A percentile compares a stretch with the other conserved stretches of the same genome.
Conservation (phyloP, 2,888 invertebrate genomes). For the Ophion slaviceki region DNA sequence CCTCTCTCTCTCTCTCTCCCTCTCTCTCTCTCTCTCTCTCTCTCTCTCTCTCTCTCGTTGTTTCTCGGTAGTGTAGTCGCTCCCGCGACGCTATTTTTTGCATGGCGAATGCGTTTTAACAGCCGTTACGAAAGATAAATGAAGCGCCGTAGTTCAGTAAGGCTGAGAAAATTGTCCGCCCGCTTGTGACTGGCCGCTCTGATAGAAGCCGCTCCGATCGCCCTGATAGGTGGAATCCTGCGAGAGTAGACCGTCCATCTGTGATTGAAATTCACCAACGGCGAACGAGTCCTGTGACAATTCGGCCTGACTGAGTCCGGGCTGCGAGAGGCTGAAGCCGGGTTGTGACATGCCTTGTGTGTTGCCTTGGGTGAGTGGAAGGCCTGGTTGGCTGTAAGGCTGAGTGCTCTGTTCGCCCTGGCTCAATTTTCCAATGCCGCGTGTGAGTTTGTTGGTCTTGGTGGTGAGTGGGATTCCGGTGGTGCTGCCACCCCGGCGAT, state of each 20-base stretch:
- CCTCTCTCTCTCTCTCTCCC: slow-evolving; percentile 41
- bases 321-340: slow-evolving; percentile 88
- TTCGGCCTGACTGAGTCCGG: slow-evolving; percentile 88
- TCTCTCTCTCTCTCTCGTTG: slow-evolving; percentile 43
- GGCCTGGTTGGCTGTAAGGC: slow-evolving; percentile 86
- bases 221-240: slow-evolving; percentile 95
- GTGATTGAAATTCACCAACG: slow-evolving; percentile 94
- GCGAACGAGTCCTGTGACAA: slow-evolving; percentile 92
- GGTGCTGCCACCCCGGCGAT: slow-evolving; percentile 76
- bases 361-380: slow-evolving; percentile 83
- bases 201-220: slow-evolving; percentile 86
- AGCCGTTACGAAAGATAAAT: slow-evolving; percentile 43
- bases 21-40: slow-evolving; percentile 48
- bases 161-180: slow-evolving; percentile 88
- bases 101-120: slow-evolving; percentile 78
- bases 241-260: slow-evolving; percentile 97
- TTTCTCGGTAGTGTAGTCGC: slow-evolving; percentile 75
- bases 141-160: slow-evolving; percentile 85
- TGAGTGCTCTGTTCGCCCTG: slow-evolving; percentile 91
- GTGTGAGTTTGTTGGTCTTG: slow-evolving; percentile 41
- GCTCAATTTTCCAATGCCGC: slow-evolving; percentile 81
- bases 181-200: slow-evolving; percentile 84
- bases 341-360: slow-evolving; percentile 90
- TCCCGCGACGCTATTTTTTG: slow-evolving; percentile 81
- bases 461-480: slow-evolving; percentile 45